A percentile compares a stretch with the other conserved stretches of the same genome.
Evolutionary conservation across 2,888 invertebrate genomes (phyloP).

Genomic region (Calameuta filiformis): DNA sequence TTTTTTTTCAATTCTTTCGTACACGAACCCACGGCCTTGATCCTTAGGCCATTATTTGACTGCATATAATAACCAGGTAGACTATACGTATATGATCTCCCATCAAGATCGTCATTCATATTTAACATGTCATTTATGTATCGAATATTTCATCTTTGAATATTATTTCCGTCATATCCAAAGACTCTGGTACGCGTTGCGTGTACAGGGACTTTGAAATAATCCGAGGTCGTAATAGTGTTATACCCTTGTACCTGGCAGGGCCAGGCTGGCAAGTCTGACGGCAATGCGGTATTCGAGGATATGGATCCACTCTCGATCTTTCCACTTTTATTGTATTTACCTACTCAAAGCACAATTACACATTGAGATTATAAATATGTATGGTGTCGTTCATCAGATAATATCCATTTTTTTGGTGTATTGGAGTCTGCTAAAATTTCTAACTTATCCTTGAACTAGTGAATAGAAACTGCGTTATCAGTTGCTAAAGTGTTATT

Average conservation of each 20-base stretch:
- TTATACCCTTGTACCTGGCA: constrained; percentile 26
- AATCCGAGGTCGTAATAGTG: not conserved
- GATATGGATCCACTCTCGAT: not conserved
- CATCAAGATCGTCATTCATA: not conserved
- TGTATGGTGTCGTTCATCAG: not conserved
- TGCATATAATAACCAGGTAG: not conserved
- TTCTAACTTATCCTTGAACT: not conserved
- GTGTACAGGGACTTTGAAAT: not conserved
- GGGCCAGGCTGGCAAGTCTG: constrained; percentile 21
- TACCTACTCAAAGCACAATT: not conserved
- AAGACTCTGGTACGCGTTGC: not conserved
- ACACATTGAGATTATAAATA: not conserved
- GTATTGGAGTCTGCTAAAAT: not conserved
- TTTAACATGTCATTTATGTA: not conserved
- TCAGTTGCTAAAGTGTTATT: not conserved
- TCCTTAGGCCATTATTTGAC: not conserved
- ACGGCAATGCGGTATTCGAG: constrained; percentile 31
- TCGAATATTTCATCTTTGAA: not conserved
- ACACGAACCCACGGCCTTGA: not conserved
- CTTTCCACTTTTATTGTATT: not conserved
- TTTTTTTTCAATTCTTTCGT: not conserved
- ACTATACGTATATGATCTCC: not conserved
- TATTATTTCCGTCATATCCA: not conserved
- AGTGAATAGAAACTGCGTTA: not conserved
- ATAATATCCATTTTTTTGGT: not conserved